Percentiles rank a stretch among this genome's conserved stretches.
Evolutionary conservation across 1,140 invertebrate genomes (phyloP).

Genomic region (Drosophila parvula): DNA sequence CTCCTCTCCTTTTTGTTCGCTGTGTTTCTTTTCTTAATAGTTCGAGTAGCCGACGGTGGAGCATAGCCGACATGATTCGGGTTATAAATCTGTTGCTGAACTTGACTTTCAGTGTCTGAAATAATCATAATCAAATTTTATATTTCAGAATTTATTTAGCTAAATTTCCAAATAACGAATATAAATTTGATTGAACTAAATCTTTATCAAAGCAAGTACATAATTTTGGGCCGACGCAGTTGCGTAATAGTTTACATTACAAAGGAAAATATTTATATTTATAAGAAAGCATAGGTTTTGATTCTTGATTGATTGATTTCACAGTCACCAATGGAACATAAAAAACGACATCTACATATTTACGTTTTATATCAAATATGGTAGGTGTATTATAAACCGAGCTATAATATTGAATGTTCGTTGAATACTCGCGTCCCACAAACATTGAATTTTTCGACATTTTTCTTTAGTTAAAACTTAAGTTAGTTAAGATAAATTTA

Average conservation of each 20-base stretch:
- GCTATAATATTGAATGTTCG: conserved; percentile 26
- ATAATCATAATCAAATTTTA: conserved; percentile 2
- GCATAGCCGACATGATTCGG: conserved; percentile 45
- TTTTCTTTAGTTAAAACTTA: conserved; percentile 1
- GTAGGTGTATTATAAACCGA: conserved; percentile 26
- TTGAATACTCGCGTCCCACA: conserved; percentile 19
- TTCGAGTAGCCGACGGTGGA: conserved; percentile 85
- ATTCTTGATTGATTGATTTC: not conserved
- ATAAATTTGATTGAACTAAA: no score
- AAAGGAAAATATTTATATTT: not conserved
- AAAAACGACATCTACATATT: not conserved
- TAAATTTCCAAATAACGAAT: not conserved
- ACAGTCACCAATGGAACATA: not conserved
- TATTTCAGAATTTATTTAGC: not conserved
- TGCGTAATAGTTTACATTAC: not conserved
- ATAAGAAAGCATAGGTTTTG: not conserved
- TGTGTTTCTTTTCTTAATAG: conserved; percentile 90
- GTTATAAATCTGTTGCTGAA: conserved; percentile 47
- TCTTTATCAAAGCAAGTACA: not conserved
- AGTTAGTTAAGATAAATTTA: not conserved
- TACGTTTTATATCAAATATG: conserved; percentile 36
- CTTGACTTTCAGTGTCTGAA: conserved; percentile 57
- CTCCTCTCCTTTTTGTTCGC: conserved; percentile 97
- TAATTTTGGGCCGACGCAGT: no score
- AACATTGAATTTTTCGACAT: conserved; percentile 29